Conservation (phyloP, 2,113 vertebrate species). For the Cheilinus undulatus region DNA sequence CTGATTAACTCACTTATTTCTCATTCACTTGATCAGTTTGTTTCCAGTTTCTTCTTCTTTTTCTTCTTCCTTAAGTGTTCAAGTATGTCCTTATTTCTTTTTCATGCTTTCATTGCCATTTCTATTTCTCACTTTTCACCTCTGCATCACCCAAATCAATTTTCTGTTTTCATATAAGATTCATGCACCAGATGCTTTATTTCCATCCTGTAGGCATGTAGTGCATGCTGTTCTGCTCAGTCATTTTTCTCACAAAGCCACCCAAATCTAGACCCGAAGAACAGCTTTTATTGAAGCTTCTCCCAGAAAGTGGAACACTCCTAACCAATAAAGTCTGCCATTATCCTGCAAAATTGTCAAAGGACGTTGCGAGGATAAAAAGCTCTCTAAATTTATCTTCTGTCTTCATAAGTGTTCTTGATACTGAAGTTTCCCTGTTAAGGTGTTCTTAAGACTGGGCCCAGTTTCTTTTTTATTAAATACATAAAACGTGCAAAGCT, state of each 20-base stretch:
- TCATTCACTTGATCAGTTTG: slow-evolving; percentile 55
- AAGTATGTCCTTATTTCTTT: slow-evolving; percentile 45
- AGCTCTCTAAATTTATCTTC: slow-evolving; percentile 49
- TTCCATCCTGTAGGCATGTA: slow-evolving; percentile 25
- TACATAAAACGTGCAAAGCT: slow-evolving; percentile 3
- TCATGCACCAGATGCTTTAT: slow-evolving; percentile 35
- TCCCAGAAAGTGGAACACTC: slow-evolving; percentile 40
- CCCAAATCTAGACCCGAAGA: slow-evolving; percentile 74
- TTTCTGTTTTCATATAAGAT: slow-evolving; percentile 43
- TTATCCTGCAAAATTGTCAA: slow-evolving; percentile 16
- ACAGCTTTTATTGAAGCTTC: slow-evolving; percentile 43
- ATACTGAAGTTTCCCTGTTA: background rate
- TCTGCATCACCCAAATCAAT: slow-evolving; percentile 39
- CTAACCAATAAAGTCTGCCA: slow-evolving; percentile 13
- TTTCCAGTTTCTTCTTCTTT: too few species aligned
- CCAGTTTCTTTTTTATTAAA: slow-evolving; percentile 20
- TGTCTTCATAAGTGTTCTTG: slow-evolving; percentile 4
- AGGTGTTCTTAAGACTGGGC: too few species aligned
- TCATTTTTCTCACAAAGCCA: slow-evolving; percentile 74
- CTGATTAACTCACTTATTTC: slow-evolving; percentile 46
- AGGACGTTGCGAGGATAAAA: slow-evolving; percentile 26
- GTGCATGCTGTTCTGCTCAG: slow-evolving; percentile 55
- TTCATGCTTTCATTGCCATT: slow-evolving; percentile 29
- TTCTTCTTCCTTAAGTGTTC: slow-evolving; percentile 34
- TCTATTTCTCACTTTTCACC: slow-evolving; percentile 40